Evolutionary conservation across 1,140 invertebrate genomes (phyloP).

Genomic region (Papilio polyxenes): DNA sequence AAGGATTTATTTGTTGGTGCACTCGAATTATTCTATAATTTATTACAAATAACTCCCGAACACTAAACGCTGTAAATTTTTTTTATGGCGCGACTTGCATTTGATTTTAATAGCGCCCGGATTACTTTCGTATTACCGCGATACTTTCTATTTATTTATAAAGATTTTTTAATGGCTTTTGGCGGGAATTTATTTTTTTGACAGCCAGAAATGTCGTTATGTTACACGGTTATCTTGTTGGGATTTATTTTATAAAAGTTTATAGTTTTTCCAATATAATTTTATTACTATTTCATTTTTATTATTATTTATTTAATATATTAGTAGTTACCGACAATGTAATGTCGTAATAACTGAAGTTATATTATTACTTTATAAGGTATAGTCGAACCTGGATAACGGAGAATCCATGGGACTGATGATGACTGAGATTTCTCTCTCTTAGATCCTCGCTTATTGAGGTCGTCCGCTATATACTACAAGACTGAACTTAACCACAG

Average conservation of each 20-base stretch:
- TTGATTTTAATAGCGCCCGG: slow-evolving; percentile 66
- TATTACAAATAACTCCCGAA: slow-evolving; percentile 76
- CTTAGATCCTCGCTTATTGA: no score
- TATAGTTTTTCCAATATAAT: neutral
- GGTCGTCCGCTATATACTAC: no score
- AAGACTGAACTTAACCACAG: neutral
- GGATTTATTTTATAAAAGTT: neutral
- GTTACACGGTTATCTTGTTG: neutral
- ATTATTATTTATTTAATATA: neutral
- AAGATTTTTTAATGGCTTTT: slow-evolving; percentile 23
- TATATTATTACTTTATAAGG: no score
- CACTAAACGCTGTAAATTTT: slow-evolving; percentile 47
- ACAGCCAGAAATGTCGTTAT: neutral
- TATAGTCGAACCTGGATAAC: no score
- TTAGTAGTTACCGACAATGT: neutral
- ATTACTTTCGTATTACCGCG: slow-evolving; percentile 43
- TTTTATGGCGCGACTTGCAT: slow-evolving; percentile 54
- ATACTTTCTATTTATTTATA: slow-evolving; percentile 27
- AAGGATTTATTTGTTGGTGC: slow-evolving; percentile 76
- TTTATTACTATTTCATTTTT: slow-evolving; percentile 14
- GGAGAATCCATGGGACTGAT: no score
- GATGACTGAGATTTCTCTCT: no score
- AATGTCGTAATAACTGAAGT: neutral
- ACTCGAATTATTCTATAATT: slow-evolving; percentile 76
- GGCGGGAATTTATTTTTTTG: slow-evolving; percentile 34